Evolutionary conservation across 2,113 vertebrate species (phyloP).

Genomic region (Gadus chalcogrammus): DNA sequence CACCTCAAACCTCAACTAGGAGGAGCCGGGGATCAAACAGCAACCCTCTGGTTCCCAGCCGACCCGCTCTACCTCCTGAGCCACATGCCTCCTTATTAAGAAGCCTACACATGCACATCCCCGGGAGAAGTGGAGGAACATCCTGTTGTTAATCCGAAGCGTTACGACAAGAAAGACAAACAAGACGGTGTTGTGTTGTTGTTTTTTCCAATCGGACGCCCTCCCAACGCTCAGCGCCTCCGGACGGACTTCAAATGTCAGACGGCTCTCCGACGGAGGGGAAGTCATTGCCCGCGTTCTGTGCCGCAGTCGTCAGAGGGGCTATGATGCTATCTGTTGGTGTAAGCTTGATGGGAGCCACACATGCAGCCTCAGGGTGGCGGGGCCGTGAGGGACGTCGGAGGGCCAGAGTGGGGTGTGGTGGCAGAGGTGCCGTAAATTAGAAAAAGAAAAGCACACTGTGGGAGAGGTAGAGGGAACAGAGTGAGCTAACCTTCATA

Average conservation of each 20-base stretch:
- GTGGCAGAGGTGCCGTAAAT: not conserved
- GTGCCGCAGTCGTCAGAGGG: conserved; percentile 24
- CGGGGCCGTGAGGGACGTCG: conserved; percentile 15
- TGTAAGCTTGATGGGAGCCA: conserved; percentile 53
- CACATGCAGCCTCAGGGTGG: conserved; percentile 46
- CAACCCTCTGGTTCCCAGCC: too few species aligned
- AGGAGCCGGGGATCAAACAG: too few species aligned
- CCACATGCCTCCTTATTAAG: too few species aligned
- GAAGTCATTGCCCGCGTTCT: conserved; percentile 43
- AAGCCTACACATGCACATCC: not conserved
- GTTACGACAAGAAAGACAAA: not conserved
- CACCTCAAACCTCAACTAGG: too few species aligned
- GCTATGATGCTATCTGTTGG: conserved; percentile 60
- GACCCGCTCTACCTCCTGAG: too few species aligned
- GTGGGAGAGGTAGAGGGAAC: conserved; percentile 39
- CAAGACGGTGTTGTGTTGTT: not conserved
- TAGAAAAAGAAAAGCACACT: conserved; percentile 18
- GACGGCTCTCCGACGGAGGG: conserved; percentile 8
- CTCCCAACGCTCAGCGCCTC: not conserved
- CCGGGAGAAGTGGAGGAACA: not conserved
- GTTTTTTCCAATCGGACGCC: not conserved
- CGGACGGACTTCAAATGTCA: conserved; percentile 7
- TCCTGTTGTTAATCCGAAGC: not conserved
- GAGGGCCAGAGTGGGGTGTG: conserved; percentile 3
- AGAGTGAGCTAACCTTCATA: conserved; percentile 50